Conservation (phyloP, 2,113 vertebrate species). For the Oreocharis arfaki region DNA sequence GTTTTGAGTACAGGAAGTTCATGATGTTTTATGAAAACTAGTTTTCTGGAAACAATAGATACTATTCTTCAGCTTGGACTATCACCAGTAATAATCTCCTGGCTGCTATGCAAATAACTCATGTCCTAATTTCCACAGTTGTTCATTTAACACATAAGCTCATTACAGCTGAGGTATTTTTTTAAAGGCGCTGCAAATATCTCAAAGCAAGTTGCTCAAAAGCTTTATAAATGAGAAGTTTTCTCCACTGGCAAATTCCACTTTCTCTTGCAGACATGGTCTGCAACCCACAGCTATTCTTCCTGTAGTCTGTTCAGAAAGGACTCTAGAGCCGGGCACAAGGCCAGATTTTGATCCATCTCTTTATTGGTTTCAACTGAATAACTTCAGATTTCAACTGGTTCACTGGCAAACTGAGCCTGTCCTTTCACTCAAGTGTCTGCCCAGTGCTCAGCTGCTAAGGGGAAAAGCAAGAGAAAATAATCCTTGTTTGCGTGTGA, state of each 20-base stretch:
- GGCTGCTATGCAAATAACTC: slow-evolving; percentile 31
- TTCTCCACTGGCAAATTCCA: neutral
- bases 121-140: slow-evolving; percentile 33
- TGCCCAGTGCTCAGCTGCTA: neutral
- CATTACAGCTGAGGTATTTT: slow-evolving; percentile 3
- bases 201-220: neutral
- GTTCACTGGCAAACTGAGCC: neutral
- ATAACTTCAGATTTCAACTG: neutral
- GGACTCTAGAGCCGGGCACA: neutral
- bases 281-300: neutral
- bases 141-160: slow-evolving; percentile 19
- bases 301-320: neutral
- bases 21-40: slow-evolving; percentile 4
- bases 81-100: slow-evolving; percentile 29
- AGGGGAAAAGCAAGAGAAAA: neutral
- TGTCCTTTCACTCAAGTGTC: neutral
- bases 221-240: neutral
- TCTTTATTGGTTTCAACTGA: neutral
- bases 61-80: slow-evolving; percentile 26
- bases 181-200: neutral
- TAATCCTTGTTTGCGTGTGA: neutral
- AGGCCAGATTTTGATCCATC: slow-evolving; percentile 16
- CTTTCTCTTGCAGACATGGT: neutral
- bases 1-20: slow-evolving; percentile 15
- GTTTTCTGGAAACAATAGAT: slow-evolving; percentile 36